Evolutionary conservation across 1,140 invertebrate species (phyloP).

Genomic region (Phenacoccus solenopsis): DNA sequence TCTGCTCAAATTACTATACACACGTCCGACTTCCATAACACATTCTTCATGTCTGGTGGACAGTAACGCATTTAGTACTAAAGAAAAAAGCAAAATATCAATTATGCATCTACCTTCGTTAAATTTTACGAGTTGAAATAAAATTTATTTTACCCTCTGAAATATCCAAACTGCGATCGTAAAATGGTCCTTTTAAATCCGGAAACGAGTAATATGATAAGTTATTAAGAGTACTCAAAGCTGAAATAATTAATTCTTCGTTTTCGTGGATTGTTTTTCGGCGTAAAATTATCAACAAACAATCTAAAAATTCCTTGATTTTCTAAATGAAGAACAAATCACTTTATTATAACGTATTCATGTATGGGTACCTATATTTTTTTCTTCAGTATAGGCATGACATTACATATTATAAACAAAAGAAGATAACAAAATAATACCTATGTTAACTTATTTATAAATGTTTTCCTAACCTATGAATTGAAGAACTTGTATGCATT

Average conservation of each 20-base stretch:
- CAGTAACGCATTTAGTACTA: constrained; percentile 37
- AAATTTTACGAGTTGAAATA: too few relatives aligned
- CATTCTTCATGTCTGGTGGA: constrained; percentile 39
- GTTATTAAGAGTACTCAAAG: constrained; percentile 46
- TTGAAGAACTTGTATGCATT: too few relatives aligned
- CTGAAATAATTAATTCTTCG: constrained; percentile 42
- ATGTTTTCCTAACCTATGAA: too few relatives aligned
- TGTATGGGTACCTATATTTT: background rate
- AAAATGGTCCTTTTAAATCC: constrained; percentile 29
- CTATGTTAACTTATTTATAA: too few relatives aligned
- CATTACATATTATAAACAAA: too few relatives aligned
- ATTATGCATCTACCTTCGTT: background rate
- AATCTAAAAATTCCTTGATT: constrained; percentile 33
- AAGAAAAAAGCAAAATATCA: constrained; percentile 8
- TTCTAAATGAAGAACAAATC: background rate
- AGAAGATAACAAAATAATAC: too few relatives aligned
- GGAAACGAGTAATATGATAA: constrained; percentile 44
- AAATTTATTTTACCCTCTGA: constrained; percentile 30
- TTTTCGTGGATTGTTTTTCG: constrained; percentile 42
- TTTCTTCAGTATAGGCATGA: too few relatives aligned
- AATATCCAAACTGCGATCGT: constrained; percentile 29
- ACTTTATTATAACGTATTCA: background rate
- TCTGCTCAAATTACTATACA: constrained; percentile 51
- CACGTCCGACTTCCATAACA: constrained; percentile 46
- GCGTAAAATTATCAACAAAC: constrained; percentile 37